Evolutionary conservation across 2,888 invertebrate genomes (phyloP), one percentile per base, ranked within the genome.

Genomic region (Agrochola macilenta): DNA sequence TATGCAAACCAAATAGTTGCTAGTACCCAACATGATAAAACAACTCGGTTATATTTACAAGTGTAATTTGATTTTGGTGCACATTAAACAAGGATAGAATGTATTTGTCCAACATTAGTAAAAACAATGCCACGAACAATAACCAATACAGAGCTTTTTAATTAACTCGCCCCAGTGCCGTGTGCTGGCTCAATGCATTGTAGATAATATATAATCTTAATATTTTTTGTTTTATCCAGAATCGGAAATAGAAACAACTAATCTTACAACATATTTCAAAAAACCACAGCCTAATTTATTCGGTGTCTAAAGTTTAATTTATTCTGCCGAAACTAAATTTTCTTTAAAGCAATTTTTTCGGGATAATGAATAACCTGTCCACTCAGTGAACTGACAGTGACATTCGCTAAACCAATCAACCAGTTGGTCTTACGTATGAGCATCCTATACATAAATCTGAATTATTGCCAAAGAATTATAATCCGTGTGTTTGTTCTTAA

Each of bases 61-160:
- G n/a, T 35, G 46, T 68, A 54, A 64, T 82, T 74, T 74, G 46
- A 65, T 73, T 66, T 70, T 63, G n/a, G 1, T 64, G 63, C 46
- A 71, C 71, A 77, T 81, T 73, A 54, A 69, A 79, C 60, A 68
- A 23, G 9, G 14, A 35, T 23, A 3, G 1, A 17, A 35, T 35
- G 49, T 68, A 17, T 68, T 35, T 35, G 14, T 30, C 23, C 2
- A 65, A 83, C 71, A 81, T 78, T 85, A 79, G 69, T 72, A 76
- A 81, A 85, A 86, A 82, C 78, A 84, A 86, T 71, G 64, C 63
- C 64, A 23, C 49, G 14, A 26, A 17, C 14, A 35, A 68, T 20
- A 71, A 72, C 69, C 65, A 78, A 69, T 71, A 69, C 26, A 14
- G 23, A 64, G 61, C 46, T 76, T 84, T 86, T 86, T 86, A 85